Conservation (phyloP, 2,888 invertebrate genomes). For the Trichopoda pennipes region DNA sequence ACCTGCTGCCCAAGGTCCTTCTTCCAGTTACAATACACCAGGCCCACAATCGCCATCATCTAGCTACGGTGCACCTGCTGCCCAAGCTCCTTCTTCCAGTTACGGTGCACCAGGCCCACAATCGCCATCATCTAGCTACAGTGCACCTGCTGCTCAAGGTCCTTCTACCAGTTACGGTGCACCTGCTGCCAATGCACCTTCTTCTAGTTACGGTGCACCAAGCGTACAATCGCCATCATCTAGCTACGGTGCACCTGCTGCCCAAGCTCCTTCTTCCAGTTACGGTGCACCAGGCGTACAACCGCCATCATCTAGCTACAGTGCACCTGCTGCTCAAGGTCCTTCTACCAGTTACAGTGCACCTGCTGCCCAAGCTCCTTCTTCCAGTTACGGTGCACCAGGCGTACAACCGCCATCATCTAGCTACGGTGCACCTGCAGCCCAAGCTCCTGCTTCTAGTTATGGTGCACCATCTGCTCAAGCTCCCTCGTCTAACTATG, state of each 20-base stretch:
- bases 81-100: slow-evolving; percentile 72
- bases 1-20: slow-evolving; percentile 70
- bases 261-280: slow-evolving; percentile 72
- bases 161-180: slow-evolving; percentile 72
- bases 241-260: slow-evolving; percentile 72
- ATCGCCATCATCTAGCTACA: slow-evolving; percentile 25
- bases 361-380: slow-evolving; percentile 74
- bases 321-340: slow-evolving; percentile 25
- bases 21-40: slow-evolving; percentile 71
- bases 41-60: slow-evolving; percentile 72
- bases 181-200: slow-evolving; percentile 70
- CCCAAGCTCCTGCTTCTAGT: slow-evolving; percentile 70
- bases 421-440: slow-evolving; percentile 66
- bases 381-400: slow-evolving; percentile 73
- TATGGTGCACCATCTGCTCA: slow-evolving; percentile 69
- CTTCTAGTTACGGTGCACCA: slow-evolving; percentile 71
- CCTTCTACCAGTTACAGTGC: slow-evolving; percentile 73
- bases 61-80: slow-evolving; percentile 72
- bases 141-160: slow-evolving; percentile 25
- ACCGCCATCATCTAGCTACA: slow-evolving; percentile 25
- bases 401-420: slow-evolving; percentile 70
- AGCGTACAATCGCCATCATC: slow-evolving; percentile 72
- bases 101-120: slow-evolving; percentile 71
- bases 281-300: slow-evolving; percentile 71
- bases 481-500: slow-evolving; percentile 73